Evolutionary conservation across 2,113 vertebrate species (phyloP).

Genomic region (Neomonachus schauinslandi): DNA sequence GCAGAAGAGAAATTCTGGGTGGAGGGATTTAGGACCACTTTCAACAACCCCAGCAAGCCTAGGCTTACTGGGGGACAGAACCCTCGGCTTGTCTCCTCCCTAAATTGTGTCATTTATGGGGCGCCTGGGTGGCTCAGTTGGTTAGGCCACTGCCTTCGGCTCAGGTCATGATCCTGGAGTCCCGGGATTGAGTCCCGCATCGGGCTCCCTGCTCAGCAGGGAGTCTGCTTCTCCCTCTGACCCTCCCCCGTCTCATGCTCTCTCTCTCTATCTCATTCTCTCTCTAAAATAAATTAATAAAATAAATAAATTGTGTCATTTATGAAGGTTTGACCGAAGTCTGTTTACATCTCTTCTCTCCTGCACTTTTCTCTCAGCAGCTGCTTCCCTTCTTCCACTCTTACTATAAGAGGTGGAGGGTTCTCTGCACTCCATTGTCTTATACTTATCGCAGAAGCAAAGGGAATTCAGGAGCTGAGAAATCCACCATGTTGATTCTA

Average conservation of each 20-base stretch:
- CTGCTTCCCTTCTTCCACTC: background rate
- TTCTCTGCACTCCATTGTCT: background rate
- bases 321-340: background rate
- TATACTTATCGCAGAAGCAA: background rate
- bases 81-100: background rate
- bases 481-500: background rate
- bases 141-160: no score
- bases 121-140: no score
- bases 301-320: background rate
- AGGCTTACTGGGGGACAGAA: fast-evolving
- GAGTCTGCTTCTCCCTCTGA: no score
- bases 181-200: no score
- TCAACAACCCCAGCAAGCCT: background rate
- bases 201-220: no score
- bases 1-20: background rate
- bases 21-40: background rate
- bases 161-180: no score
- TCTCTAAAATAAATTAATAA: no score
- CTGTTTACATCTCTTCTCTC: background rate
- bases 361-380: background rate
- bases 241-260: no score
- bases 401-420: background rate
- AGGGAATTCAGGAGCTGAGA: background rate
- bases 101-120: background rate
- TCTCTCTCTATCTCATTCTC: no score